Base-by-base conservation (phyloP, 2,113 vertebrate species). In the Pogonocichla stellata region DNA sequence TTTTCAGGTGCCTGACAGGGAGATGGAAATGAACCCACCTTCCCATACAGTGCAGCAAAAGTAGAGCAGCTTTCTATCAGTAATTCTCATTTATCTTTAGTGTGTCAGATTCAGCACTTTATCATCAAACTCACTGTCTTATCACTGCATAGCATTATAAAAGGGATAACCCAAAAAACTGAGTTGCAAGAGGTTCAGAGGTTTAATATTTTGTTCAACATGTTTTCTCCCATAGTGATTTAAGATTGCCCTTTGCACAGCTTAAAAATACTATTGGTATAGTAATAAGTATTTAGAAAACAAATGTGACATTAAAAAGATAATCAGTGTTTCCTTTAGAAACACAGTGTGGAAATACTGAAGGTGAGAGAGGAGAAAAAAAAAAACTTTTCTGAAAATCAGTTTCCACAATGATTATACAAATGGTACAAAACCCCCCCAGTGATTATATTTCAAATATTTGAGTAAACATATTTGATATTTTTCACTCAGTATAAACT, bases 61-160 rank as follows among this genome's bases (percentile, higher is more conserved):
- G 61, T 73, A 62, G 93, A 95, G 48, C 95, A 96, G 91, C 86
- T 94, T 95, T 86, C 86, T 93, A 92, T 95, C 95, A 92, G 94
- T 83, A 96, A 96, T 97, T 98, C 90, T 95, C 86, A 92, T 97
- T 97, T 97, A 95, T 97, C 96, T 95, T 97, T 96, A 94, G 67
- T 69, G 73, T 93, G 96, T 96, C 94, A 97, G 80, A 95, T 79
- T 75, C 73, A 62, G 72, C 19, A 38, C 92, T 91, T 97, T 97
- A 96, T 97, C 89, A 9, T 93, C 77, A 92, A 90, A 95, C 65
- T 91, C 77, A 42, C 71, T 74, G 61, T 95, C 90, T 98, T 97
- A 96, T 97, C 93, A 65, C 72, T 78, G 70, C 67, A 71, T 80
- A 94, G 74, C 86, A 77, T 92, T 74, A 89, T 96, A 95, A 36